A percentile compares a stretch with the other conserved stretches of the same genome.
These are phyloP conservation scores for Arenicola marina DNA, from an alignment of 2,888 invertebrate genomes.

Conservation along the genomic window DNA sequence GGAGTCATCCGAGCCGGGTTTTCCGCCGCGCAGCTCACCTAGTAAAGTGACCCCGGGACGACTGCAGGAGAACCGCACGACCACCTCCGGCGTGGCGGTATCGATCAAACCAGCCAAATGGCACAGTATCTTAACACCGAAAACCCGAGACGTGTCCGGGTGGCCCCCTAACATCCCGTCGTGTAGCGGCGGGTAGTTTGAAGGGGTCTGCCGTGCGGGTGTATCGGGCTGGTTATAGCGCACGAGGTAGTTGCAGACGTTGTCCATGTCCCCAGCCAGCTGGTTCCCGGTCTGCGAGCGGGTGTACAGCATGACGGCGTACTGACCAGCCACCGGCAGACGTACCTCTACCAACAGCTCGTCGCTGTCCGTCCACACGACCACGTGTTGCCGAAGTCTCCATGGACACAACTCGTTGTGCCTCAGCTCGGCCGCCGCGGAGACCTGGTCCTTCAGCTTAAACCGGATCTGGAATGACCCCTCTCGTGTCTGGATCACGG, in stretches of 20 bases:
- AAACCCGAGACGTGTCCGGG: slow-evolving; percentile 35
- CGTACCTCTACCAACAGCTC: slow-evolving; percentile 48
- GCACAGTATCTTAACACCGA: slow-evolving; percentile 43
- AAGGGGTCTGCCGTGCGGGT: slow-evolving; percentile 32
- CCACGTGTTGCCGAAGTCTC: slow-evolving; percentile 45
- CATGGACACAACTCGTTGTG: slow-evolving; percentile 38
- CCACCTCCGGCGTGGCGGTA: slow-evolving; percentile 39
- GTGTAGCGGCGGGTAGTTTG: slow-evolving; percentile 46
- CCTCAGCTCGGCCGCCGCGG: slow-evolving; percentile 44
- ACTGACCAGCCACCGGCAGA: slow-evolving; percentile 51
- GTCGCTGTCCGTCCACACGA: slow-evolving; percentile 44
- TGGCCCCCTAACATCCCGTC: slow-evolving; percentile 42
- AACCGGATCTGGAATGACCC: slow-evolving; percentile 49
- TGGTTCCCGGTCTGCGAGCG: slow-evolving; percentile 43
- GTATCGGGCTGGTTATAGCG: slow-evolving; percentile 30
- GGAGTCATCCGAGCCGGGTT: no score
- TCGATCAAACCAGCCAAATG: slow-evolving; percentile 40
- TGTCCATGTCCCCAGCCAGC: slow-evolving; percentile 46
- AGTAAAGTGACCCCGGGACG: no score
- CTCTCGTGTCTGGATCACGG: slow-evolving; percentile 50
- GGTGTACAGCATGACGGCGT: slow-evolving; percentile 53
- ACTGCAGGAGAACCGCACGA: no score
- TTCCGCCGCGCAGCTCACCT: no score
- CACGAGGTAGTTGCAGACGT: slow-evolving; percentile 56
- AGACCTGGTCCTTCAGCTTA: slow-evolving; percentile 42